These are phyloP conservation scores for Drosophila sproati DNA, from an alignment of 1,140 invertebrate species.

Conservation along the genomic window DNA sequence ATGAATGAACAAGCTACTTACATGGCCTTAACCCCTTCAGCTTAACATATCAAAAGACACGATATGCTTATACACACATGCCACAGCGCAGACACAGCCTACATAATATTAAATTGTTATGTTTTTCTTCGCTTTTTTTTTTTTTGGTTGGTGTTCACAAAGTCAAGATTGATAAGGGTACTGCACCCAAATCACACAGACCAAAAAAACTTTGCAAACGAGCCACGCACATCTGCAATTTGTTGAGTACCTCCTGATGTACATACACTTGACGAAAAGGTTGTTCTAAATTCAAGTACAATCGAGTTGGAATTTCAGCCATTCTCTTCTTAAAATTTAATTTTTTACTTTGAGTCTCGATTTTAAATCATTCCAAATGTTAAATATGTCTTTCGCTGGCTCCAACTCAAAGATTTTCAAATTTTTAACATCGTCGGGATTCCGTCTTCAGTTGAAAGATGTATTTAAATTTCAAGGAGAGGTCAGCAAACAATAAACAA, in stretches of 20 bases:
- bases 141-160: constrained; percentile 5
- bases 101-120: constrained; percentile 38
- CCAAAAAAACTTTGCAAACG: constrained; percentile 27
- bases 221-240: constrained; percentile 43
- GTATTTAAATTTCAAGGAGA: too few species aligned
- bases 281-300: not conserved
- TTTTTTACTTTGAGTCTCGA: too few species aligned
- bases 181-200: constrained; percentile 29
- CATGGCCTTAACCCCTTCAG: constrained; percentile 2
- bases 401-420: too few species aligned
- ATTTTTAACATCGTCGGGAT: too few species aligned
- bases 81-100: not conserved
- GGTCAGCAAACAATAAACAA: too few species aligned
- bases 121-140: constrained; percentile 4
- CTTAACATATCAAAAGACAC: constrained; percentile 31
- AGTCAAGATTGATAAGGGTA: constrained; percentile 51
- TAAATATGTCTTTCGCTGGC: too few species aligned
- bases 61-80: constrained; percentile 12
- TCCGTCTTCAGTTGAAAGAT: too few species aligned
- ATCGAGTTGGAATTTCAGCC: not conserved
- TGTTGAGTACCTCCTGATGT: constrained; percentile 13
- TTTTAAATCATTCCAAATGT: too few species aligned
- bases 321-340: too few species aligned
- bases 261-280: not conserved
- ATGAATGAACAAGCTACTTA: constrained; percentile 32